These are phyloP conservation scores for Paralichthys olivaceus DNA, from an alignment of 2,113 vertebrate genomes.

Conservation along the genomic window DNA sequence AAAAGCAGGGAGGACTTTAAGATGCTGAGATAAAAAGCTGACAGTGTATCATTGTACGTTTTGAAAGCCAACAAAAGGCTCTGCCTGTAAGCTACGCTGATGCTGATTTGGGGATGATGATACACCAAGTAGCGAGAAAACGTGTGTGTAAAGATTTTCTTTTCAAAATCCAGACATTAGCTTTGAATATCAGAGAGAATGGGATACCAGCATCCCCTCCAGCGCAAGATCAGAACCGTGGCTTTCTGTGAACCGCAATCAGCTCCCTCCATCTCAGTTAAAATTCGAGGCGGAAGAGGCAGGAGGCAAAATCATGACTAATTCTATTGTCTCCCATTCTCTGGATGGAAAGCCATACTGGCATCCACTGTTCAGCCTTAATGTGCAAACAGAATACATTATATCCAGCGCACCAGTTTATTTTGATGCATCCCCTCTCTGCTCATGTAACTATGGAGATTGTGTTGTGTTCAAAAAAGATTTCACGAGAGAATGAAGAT, in stretches of 20 bases:
- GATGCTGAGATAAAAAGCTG: slow-evolving; percentile 48
- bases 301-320: slow-evolving; percentile 51
- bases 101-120: slow-evolving; percentile 69
- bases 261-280: slow-evolving; percentile 36
- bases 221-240: slow-evolving; percentile 69
- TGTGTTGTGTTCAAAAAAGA: slow-evolving; percentile 40
- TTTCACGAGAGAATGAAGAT: slow-evolving; percentile 55
- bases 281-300: slow-evolving; percentile 54
- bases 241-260: slow-evolving; percentile 60
- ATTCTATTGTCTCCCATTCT: slow-evolving; percentile 61
- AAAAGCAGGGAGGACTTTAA: slow-evolving; percentile 7
- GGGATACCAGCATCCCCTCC: slow-evolving; percentile 63
- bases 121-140: slow-evolving; percentile 55
- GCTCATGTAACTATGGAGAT: slow-evolving; percentile 33
- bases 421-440: slow-evolving; percentile 34
- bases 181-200: slow-evolving; percentile 74
- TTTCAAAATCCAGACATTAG: slow-evolving; percentile 58
- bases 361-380: slow-evolving; percentile 46
- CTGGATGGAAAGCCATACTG: slow-evolving; percentile 36
- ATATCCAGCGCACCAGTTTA: slow-evolving; percentile 19
- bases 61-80: slow-evolving; percentile 68
- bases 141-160: slow-evolving; percentile 61
- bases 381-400: slow-evolving; percentile 58
- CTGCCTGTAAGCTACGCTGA: slow-evolving; percentile 68
- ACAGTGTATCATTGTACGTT: slow-evolving; percentile 52